Percentiles rank a stretch among this genome's conserved stretches.
phyloP scores from a whole-genome alignment of 2,113 vertebrate genomes.

The Ciconia boyciana region DNA sequence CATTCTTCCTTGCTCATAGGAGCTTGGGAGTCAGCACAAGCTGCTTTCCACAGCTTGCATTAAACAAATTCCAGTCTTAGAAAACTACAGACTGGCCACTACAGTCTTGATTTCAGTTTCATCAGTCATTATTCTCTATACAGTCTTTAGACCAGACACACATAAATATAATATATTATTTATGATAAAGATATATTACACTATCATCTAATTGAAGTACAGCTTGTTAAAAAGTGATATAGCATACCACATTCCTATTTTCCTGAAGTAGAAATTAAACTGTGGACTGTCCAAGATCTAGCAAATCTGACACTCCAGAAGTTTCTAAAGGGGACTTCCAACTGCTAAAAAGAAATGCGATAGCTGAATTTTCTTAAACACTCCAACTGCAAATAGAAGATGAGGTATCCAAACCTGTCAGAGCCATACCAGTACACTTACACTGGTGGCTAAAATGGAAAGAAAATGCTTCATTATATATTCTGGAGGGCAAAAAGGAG shows the following conservation, averaged over 20 bases:
- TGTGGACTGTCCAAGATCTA: background rate
- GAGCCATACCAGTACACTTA: background rate
- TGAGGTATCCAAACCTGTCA: background rate
- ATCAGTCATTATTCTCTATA: background rate
- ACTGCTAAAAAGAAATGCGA: background rate
- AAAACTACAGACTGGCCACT: background rate
- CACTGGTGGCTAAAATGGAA: background rate
- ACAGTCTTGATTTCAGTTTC: background rate
- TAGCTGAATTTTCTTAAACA: background rate
- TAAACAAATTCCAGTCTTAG: background rate
- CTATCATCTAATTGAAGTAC: background rate
- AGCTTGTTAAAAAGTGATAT: background rate
- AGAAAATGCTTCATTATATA: background rate
- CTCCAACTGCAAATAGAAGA: background rate
- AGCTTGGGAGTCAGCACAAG: background rate
- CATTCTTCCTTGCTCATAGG: background rate
- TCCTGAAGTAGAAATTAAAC: background rate
- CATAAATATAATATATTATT: background rate
- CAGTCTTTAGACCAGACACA: background rate
- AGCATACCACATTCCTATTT: background rate
- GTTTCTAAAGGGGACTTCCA: background rate
- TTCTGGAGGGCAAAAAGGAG: background rate
- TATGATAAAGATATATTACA: background rate
- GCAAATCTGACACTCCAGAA: background rate
- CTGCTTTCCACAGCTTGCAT: background rate